phyloP scores from a whole-genome alignment of 2,113 vertebrate genomes.

The Felis catus region DNA sequence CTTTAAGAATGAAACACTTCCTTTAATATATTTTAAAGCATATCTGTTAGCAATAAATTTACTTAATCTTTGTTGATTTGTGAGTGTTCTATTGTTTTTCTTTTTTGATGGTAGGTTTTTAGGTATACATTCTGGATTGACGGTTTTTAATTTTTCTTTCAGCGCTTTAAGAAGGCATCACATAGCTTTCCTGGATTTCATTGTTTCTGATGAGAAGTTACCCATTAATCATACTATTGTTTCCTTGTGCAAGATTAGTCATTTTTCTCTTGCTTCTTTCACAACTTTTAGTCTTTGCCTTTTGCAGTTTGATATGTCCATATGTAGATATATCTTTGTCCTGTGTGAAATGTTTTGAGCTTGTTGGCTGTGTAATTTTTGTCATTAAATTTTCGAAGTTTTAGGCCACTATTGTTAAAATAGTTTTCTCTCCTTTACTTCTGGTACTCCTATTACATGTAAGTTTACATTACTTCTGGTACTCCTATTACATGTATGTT shows the following conservation, averaged over 20 bases:
- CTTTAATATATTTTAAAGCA: constrained; percentile 43
- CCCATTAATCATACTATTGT: constrained; percentile 13
- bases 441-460: neutral
- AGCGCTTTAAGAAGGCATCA: neutral
- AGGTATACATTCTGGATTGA: neutral
- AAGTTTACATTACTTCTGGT: neutral
- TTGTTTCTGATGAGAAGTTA: constrained; percentile 29
- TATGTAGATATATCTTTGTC: neutral
- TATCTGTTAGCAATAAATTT: neutral
- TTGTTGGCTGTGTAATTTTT: neutral
- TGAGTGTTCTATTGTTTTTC: neutral
- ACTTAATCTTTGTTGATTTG: constrained; percentile 17
- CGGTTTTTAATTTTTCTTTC: neutral
- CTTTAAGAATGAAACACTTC: neutral
- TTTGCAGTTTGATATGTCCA: neutral
- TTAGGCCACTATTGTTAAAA: neutral
- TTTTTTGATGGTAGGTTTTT: neutral
- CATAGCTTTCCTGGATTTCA: neutral
- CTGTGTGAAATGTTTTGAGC: neutral
- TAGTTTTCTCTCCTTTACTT: neutral
- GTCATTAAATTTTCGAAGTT: neutral
- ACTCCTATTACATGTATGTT: neutral
- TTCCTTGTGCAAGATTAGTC: neutral
- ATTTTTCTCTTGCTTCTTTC: neutral
- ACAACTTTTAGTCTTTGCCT: neutral